Evolutionary conservation across 1,140 invertebrate species (phyloP), one percentile per base, ranked within the genome.

Genomic region (Limonius californicus): DNA sequence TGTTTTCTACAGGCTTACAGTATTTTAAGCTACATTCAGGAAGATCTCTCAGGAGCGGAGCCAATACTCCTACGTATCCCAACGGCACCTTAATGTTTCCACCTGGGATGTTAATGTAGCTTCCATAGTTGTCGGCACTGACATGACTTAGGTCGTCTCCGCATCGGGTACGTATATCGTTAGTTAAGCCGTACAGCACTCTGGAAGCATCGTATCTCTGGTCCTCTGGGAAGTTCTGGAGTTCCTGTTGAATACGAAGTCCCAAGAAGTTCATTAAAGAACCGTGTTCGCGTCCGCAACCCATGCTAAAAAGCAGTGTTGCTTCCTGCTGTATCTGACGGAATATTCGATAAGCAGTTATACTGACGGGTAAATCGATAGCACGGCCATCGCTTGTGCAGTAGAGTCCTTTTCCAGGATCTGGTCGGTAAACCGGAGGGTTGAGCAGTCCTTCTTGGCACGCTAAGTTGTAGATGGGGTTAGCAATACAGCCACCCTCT

Each of bases 361-460:
- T 81, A 45, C 83, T 83, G 6, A 85, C 78, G 1, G 83, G 79
- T 35, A 82, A 75, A 68, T 87, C 84, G 11, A 87, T 81, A 1
- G 83, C 82, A 4, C 85, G 78, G 1, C 86, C 85, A 54, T 87
- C 85, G 66, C 84, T 87, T 0, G 84, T 87, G 63, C 84, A 86
- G 64, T 84, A 87, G 15, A 87, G 71, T 19, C 81, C 81, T 42
- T 79, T 79, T 21, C 77, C 80, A 4, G 75, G 73, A 66, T 84
- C 80, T 8, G 76, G 67, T 8, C 79, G 74, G 55, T 74, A 69
- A 57, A 81, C 59, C 8, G 84, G 80, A 20, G 78, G 70, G 66
- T 84, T 83, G 30, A 87, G 61, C 2, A 88, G 74, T 30, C 84
- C 81, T 64, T 88, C 85, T 70, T 85, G 82, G 1, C 83, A 84